Evolutionary conservation across 1,140 invertebrate species (phyloP), one percentile per base, ranked within the genome.

Genomic region (Zophobas atratus): DNA sequence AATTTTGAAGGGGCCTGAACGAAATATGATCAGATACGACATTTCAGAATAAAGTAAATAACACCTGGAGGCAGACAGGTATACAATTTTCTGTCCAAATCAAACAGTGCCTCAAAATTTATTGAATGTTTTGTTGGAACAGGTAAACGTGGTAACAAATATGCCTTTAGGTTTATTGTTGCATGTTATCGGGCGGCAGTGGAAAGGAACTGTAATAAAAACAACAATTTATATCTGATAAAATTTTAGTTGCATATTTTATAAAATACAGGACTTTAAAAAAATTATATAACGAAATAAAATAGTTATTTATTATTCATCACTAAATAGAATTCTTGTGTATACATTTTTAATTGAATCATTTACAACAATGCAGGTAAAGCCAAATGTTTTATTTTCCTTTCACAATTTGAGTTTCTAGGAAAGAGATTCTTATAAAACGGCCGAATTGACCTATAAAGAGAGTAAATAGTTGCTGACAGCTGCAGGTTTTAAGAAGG

Each of bases 11-110:
- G 60, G 60, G 60, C n/a, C 39, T n/a, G 8, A 36, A 51, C 8
- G 60, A 67, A 67, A 67, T 67, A 67, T 67, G 60, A 67, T 67
- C 60, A 67, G 60, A 67, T 43, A 67, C 39, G 60, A 51, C 49
- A 20, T 51, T 51, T 51, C 20, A 20, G n/a, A 67, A 67, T 67
- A 43, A 60, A 67, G 38, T 43, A 67, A 67, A 67, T 67, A 67
- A 67, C 60, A 67, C 60, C 60, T 67, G 60, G 60, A 43, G 60
- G 38, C 6, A 67, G 38, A 38, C 57, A 63, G 57, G 35, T 51
- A 51, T 51, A 63, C 35, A 63, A 63, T 63, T 63, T 63, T 38
- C 57, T 63, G 60, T 41, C 39, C 33, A 67, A 67, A 67, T 67
- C 60, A 67, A 67, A 67, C 33, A 67, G 4, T 20, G 49, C 38